Base-by-base conservation (phyloP, 2,113 vertebrate genomes). In the Ictalurus furcatus region DNA sequence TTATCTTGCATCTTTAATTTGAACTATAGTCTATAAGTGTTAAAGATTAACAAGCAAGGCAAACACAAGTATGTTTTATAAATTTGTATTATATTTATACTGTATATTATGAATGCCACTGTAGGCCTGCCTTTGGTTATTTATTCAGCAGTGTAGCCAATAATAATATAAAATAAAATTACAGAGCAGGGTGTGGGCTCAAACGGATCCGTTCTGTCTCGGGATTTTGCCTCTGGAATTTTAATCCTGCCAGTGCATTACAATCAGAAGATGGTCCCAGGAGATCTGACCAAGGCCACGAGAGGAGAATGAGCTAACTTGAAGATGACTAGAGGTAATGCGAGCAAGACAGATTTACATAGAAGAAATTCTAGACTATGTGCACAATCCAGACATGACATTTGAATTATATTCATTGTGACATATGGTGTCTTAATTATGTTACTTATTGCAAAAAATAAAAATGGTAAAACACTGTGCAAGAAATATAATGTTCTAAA, bases 211-310 rank as follows among this genome's bases (percentile, higher is more conserved):
- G 89, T 19, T 30, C 90, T 80, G 40, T 91, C 90, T 91, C 82
- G 40, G 84, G 16, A 90, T 92, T 93, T 95, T 94, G 94, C 90
- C 90, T 91, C 74, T 84, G 95, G 95, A 96, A 96, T 96, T 93
- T 95, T 95, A 95, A 95, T 94, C 94, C 94, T 89, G 67, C 92
- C 93, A 95, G 94, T 95, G 94, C 95, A 93, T 93, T 94, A 95
- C 93, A 96, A 93, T 95, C 91, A 92, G 86, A 93, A 93, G 85
- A 91, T 91, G 93, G 91, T 87, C 92, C 91, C 92, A 90, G 88
- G 91, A 93, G 92, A 89, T 91, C 92, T 92, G 79, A 91, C 58
- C 30, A 34, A 69, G n/a, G 84, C 90, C 91, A 90, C n/a, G 17
- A 74, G 92, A 88, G 73, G 73, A 65, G 21, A 88, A 85, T 74